Evolutionary conservation across 2,888 invertebrate genomes (phyloP).

Genomic region (Agonum fuliginosum): DNA sequence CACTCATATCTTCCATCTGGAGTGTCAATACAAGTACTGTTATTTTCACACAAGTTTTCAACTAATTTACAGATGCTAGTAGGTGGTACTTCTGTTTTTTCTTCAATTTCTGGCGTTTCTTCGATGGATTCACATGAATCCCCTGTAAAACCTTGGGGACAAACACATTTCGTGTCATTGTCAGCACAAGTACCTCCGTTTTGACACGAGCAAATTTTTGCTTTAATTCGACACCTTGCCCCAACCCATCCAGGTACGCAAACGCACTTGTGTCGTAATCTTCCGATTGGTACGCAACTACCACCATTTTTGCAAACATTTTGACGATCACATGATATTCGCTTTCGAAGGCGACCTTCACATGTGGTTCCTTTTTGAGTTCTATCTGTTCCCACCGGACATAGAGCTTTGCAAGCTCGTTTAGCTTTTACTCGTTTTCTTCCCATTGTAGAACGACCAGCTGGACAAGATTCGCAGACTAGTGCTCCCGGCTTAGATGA

Average conservation of each 20-base stretch:
- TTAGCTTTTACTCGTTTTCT: constrained; percentile 64
- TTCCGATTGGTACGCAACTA: constrained; percentile 37
- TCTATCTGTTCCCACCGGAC: constrained; percentile 41
- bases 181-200: constrained; percentile 44
- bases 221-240: constrained; percentile 44
- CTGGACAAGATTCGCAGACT: constrained; percentile 77
- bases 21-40: constrained; percentile 70
- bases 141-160: constrained; percentile 67
- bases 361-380: constrained; percentile 29
- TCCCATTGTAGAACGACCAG: constrained; percentile 72
- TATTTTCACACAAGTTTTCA: constrained; percentile 70
- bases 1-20: constrained; percentile 72
- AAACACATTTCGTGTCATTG: constrained; percentile 38
- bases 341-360: constrained; percentile 7
- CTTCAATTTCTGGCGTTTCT: constrained; percentile 26
- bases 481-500: constrained; percentile 76
- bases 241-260: constrained; percentile 48
- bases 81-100: background rate
- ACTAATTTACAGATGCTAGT: constrained; percentile 63
- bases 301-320: constrained; percentile 55
- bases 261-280: constrained; percentile 20
- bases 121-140: constrained; percentile 67
- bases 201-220: constrained; percentile 34
- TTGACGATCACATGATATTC: constrained; percentile 41
- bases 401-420: constrained; percentile 47